Base-by-base conservation (phyloP, 1,140 invertebrate genomes). In the Steinernema feltiae region DNA sequence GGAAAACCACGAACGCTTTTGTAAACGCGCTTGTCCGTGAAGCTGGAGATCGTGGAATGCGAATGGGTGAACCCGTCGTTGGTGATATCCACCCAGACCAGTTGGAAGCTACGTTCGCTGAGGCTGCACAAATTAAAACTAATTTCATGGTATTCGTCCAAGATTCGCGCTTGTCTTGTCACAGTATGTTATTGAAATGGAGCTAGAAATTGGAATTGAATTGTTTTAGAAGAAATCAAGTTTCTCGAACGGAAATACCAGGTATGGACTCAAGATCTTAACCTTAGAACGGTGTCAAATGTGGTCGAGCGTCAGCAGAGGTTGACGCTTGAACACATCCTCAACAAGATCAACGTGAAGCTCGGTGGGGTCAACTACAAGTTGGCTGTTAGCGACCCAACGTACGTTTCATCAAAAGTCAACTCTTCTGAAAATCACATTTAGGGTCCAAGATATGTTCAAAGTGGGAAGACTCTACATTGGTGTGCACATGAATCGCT, bases 161-260 rank as follows among this genome's bases (percentile, higher is more conserved):
- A n/a, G 41, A 46, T 46, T 46, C 41, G 41, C 41, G n/a, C 41
- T n/a, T 46, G 7, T 12, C 7, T 12, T 7, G 7, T 46, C 41
- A 46, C 41, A n/a, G 41, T 46, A 46, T 12, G 41, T 46, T n/a
- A n/a, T 46, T 46, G 7, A 7, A 46, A n/a, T n/a, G n/a, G n/a
- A 12, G 7, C 41, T 46, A n/a, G 7, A 46, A 46, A 12, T 46
- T 46, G n/a, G n/a, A 12, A 7, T 46, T 46, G 7, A 12, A 12
- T 46, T 46, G 7, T 46, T 46, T 46, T n/a, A 46, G 41, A 72
- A 12, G 21, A 48, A 46, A 72, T 72, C 32, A 72, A 72, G 30
- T 21, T 24, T 2, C 21, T 72, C 0, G 71, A 74, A 69, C 72
- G 69, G 21, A 1, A 30, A 30, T 63, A 69, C 72, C 18, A 7